phyloP scores from a whole-genome alignment of 2,797 vertebrate genomes.

The Falco naumanni region DNA sequence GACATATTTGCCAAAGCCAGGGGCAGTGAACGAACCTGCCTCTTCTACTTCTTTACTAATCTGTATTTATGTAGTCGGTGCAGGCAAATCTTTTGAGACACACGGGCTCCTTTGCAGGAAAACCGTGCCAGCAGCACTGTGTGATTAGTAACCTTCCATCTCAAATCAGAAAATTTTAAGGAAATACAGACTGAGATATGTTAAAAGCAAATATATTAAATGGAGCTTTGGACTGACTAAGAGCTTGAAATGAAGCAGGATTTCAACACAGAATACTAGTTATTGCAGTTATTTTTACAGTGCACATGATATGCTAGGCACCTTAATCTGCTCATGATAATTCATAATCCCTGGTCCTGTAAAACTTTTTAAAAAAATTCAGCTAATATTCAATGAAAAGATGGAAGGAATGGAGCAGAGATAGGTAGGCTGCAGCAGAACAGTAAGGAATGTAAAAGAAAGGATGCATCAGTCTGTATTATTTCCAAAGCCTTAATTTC shows the following conservation, averaged over 20 bases:
- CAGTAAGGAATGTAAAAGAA: neutral
- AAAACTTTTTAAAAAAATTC: neutral
- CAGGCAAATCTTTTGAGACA: slow-evolving; percentile 36
- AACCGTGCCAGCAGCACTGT: neutral
- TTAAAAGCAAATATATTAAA: slow-evolving; percentile 21
- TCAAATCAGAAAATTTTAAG: slow-evolving; percentile 24
- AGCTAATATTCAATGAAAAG: neutral
- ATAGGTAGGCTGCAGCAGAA: neutral
- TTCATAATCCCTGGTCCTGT: neutral
- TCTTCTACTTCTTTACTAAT: slow-evolving; percentile 49
- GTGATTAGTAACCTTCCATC: slow-evolving; percentile 1
- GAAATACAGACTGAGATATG: neutral
- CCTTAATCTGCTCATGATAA: rapidly evolving
- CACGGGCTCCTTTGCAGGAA: neutral
- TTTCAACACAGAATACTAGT: neutral
- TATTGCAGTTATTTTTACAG: neutral
- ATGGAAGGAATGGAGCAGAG: neutral
- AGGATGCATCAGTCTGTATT: neutral
- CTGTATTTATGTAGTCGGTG: neutral
- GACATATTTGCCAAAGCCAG: neutral
- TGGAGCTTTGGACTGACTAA: neutral
- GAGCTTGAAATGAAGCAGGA: neutral
- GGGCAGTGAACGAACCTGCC: slow-evolving; percentile 21
- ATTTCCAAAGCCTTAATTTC: neutral
- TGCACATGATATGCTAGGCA: neutral